Evolutionary conservation across 2,797 vertebrate genomes (phyloP), one percentile per base, ranked within the genome.

Genomic region (Todus mexicanus): DNA sequence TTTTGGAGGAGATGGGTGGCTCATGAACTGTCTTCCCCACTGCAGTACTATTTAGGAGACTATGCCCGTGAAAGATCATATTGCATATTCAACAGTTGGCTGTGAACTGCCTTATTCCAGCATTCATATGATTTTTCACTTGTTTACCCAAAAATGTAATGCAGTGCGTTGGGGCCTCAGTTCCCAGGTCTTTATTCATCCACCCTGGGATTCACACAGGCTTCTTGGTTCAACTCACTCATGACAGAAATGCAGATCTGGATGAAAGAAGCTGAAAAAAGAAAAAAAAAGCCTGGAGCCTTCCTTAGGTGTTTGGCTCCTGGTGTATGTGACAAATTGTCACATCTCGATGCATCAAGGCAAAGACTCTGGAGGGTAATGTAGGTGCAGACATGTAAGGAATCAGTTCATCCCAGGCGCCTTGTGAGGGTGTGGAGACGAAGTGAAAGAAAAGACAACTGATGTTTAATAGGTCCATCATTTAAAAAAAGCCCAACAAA

Each of bases 41-140:
- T 51, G 35, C 51, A 73, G 43, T 26, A 43, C 33, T 70, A 5
- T 42, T 76, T 57, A 43, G 50, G 51, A 90, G 22, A 9, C 31
- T 57, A 14, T n/a, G 63, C 47, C 38, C 66, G 42, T 1, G 2
- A 57, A 43, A 74, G 19, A n/a, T 33, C 1, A 1, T 11, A 31
- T 15, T 92, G 33, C 59, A 70, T 79, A 82, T 92, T 89, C 87
- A 88, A 50, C 40, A 69, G 37, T 18, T 76, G 63, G 14, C 77
- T 70, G 56, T 10, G 6, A 88, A 89, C 15, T 43, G 22, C 27
- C 29, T 89, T 64, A 47, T 63, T 72, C 22, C 31, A 26, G 31
- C 23, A 14, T 11, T 48, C 51, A 15, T 50, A 38, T 6, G 20
- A 72, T 60, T 94, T 86, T 78, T 72, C 61, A 51, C 33, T 90